Evolutionary conservation across 2,113 vertebrate genomes (phyloP).

Genomic region (Oxyura jamaicensis): DNA sequence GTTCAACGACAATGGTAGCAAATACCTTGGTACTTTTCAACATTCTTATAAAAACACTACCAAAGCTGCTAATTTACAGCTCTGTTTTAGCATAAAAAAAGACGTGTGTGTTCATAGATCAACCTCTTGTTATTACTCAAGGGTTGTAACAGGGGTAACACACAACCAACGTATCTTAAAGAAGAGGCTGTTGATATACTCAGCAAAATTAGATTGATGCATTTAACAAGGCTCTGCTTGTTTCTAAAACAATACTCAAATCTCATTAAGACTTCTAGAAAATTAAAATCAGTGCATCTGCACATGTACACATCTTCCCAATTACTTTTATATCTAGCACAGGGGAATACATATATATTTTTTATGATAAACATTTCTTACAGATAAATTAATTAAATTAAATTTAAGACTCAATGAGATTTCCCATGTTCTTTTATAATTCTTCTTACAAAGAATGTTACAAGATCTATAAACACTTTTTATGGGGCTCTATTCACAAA

Average conservation of each 20-base stretch:
- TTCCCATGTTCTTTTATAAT: constrained; percentile 78
- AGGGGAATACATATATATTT: constrained; percentile 83
- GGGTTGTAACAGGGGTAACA: constrained; percentile 65
- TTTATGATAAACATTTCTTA: constrained; percentile 86
- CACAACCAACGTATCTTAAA: constrained; percentile 67
- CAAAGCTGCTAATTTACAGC: constrained; percentile 34
- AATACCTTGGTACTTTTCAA: constrained; percentile 53
- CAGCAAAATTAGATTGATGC: constrained; percentile 60
- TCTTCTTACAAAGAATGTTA: constrained; percentile 80
- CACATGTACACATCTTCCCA: constrained; percentile 76
- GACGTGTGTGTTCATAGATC: constrained; percentile 32
- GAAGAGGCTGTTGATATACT: constrained; percentile 70
- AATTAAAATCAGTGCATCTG: constrained; percentile 77
- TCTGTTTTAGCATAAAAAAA: constrained; percentile 26
- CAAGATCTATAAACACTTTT: constrained; percentile 78
- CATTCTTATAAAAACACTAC: constrained; percentile 56
- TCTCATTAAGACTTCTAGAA: constrained; percentile 81
- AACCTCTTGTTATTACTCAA: constrained; percentile 64
- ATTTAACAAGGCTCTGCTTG: constrained; percentile 72
- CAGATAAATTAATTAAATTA: constrained; percentile 90
- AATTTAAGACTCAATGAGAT: constrained; percentile 81
- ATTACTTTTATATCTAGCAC: constrained; percentile 76
- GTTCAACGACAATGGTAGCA: constrained; percentile 63
- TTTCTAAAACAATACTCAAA: constrained; percentile 75
- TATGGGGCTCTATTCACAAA: constrained; percentile 77